A percentile compares a stretch with the other conserved stretches of the same genome.
phyloP scores from a whole-genome alignment of 1,140 invertebrate species.

The Sarcophaga bullata region DNA sequence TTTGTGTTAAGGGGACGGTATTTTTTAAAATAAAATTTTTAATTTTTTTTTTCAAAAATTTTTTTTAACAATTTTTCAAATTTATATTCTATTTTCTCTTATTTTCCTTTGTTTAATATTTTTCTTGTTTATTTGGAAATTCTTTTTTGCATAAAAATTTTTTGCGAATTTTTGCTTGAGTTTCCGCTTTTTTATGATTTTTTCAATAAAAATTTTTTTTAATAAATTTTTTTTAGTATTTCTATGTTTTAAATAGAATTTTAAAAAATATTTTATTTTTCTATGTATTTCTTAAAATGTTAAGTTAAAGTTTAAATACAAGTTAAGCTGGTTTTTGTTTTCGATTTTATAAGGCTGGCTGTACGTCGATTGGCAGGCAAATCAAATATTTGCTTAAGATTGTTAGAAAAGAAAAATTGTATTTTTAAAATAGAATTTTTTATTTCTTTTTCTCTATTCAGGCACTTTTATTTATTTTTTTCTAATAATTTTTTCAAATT shows the following conservation, averaged over 20 bases:
- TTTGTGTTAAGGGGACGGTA: background rate
- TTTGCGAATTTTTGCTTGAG: background rate
- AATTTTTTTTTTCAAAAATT: background rate
- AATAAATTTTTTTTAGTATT: no score
- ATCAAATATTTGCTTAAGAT: background rate
- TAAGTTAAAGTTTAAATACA: background rate
- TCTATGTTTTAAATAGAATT: no score
- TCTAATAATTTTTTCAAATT: background rate
- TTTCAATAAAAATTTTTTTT: no score
- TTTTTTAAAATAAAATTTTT: background rate
- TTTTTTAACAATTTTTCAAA: background rate
- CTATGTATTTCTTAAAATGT: no score
- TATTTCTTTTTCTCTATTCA: background rate
- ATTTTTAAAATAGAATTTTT: slow-evolving; percentile 1
- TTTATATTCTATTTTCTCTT: background rate
- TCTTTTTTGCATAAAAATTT: background rate
- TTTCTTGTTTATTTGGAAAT: no score
- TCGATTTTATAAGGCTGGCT: background rate
- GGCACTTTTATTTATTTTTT: slow-evolving; percentile 33
- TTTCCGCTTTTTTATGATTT: no score
- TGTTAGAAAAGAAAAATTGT: background rate
- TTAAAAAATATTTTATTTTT: no score
- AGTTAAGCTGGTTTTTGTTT: slow-evolving; percentile 2
- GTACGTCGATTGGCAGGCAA: background rate
- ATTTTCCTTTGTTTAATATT: background rate